A percentile compares a stretch with the other conserved stretches of the same genome.
Conservation (phyloP, 2,888 invertebrate species). For the Xestia c-nigrum region DNA sequence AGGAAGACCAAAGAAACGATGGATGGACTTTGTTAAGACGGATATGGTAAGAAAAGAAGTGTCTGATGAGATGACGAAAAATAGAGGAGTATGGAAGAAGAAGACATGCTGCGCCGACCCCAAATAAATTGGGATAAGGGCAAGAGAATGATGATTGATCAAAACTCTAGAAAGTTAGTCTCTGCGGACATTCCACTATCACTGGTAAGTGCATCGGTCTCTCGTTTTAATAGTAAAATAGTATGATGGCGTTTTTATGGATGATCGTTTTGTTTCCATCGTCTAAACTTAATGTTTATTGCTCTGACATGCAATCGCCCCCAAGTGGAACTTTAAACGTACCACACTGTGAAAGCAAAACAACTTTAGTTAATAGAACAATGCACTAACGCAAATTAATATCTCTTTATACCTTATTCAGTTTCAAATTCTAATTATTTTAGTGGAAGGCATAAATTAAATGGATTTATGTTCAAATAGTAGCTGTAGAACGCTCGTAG, state of each 20-base stretch:
- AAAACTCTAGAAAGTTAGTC: constrained; percentile 15
- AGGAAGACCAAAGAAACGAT: no score
- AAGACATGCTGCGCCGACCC: no score
- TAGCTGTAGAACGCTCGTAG: constrained; percentile 20
- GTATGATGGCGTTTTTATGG: constrained; percentile 74
- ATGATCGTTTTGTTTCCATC: constrained; percentile 69
- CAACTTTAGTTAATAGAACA: constrained; percentile 17
- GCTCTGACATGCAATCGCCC: constrained; percentile 69
- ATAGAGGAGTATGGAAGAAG: no score
- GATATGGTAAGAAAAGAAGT: no score
- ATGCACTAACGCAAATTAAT: constrained; percentile 40
- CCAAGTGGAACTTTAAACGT: constrained; percentile 51
- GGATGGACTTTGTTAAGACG: no score
- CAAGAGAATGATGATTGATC: no score
- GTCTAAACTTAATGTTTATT: constrained; percentile 70
- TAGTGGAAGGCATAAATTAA: constrained; percentile 47
- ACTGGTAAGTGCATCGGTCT: constrained; percentile 52
- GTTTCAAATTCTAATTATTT: constrained; percentile 39
- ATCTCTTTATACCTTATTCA: constrained; percentile 22
- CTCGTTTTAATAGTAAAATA: constrained; percentile 67
- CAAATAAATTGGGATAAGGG: no score
- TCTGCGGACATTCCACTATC: constrained; percentile 19
- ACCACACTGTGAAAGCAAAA: constrained; percentile 18
- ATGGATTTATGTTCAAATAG: constrained; percentile 44
- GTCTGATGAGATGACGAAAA: no score